These are phyloP conservation scores for Lithophane semibrunnea DNA, from an alignment of 2,888 invertebrate species.

Conservation along the genomic window DNA sequence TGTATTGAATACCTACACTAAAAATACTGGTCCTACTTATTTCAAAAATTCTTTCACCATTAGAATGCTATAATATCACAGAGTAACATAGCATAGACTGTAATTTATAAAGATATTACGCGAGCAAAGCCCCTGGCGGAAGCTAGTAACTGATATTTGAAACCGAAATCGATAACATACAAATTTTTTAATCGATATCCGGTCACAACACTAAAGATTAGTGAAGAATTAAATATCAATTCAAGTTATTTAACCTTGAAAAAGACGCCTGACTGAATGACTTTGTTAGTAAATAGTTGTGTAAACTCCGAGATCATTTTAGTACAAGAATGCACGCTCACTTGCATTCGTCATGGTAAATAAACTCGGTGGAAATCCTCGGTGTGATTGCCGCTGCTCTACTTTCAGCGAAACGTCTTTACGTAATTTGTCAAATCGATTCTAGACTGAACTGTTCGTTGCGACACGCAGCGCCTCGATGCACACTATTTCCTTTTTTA, in stretches of 20 bases:
- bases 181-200: slow-evolving; percentile 7
- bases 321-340: slow-evolving; percentile 67
- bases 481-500: slow-evolving; percentile 54
- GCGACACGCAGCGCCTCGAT: slow-evolving; percentile 60
- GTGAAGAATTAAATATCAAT: slow-evolving; percentile 12
- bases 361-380: slow-evolving; percentile 71
- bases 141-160: background rate
- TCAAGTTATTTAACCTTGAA: slow-evolving; percentile 59
- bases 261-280: slow-evolving; percentile 60
- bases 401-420: slow-evolving; percentile 74
- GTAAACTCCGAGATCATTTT: slow-evolving; percentile 60
- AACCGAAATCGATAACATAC: background rate
- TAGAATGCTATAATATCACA: too few relatives aligned
- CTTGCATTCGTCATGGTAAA: slow-evolving; percentile 74
- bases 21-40: too few relatives aligned
- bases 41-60: too few relatives aligned
- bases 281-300: slow-evolving; percentile 66
- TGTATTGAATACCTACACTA: too few relatives aligned
- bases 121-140: too few relatives aligned
- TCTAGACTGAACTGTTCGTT: slow-evolving; percentile 63
- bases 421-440: slow-evolving; percentile 78
- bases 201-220: slow-evolving; percentile 18
- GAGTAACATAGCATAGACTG: too few relatives aligned
- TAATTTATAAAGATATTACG: too few relatives aligned
- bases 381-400: slow-evolving; percentile 72